These are phyloP conservation scores for Ctenopoma multispine DNA, from an alignment of 2,797 vertebrate genomes.

Conservation along the genomic window DNA sequence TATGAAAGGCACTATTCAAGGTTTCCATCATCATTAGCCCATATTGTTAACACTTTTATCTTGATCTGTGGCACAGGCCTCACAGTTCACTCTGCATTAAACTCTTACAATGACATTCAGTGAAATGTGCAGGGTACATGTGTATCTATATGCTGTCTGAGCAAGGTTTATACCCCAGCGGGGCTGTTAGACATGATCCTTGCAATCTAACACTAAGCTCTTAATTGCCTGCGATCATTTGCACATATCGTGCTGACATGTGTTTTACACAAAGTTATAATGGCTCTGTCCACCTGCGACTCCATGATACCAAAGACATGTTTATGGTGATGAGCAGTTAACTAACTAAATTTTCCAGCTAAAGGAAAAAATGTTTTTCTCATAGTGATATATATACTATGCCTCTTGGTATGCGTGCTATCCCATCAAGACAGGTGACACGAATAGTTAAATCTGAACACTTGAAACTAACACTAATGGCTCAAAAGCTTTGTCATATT, in stretches of 20 bases:
- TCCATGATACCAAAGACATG: slow-evolving; percentile 44
- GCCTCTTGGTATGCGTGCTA: slow-evolving; percentile 25
- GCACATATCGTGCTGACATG: slow-evolving; percentile 46
- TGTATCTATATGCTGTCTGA: slow-evolving; percentile 39
- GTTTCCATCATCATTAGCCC: background rate
- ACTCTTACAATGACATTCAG: slow-evolving; percentile 5
- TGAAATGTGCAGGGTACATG: slow-evolving; percentile 44
- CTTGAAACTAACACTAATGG: slow-evolving; percentile 59
- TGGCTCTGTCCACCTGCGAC: slow-evolving; percentile 44
- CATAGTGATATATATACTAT: slow-evolving; percentile 30
- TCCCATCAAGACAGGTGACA: slow-evolving; percentile 15
- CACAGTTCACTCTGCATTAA: slow-evolving; percentile 3
- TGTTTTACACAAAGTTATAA: slow-evolving; percentile 56
- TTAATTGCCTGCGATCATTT: slow-evolving; percentile 73
- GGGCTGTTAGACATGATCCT: slow-evolving; percentile 62
- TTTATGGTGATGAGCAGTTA: slow-evolving; percentile 54
- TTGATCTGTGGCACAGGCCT: slow-evolving; percentile 10
- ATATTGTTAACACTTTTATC: background rate
- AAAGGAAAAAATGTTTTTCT: slow-evolving; percentile 42
- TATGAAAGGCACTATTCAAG: background rate
- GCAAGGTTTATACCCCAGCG: slow-evolving; percentile 53
- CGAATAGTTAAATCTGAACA: slow-evolving; percentile 52
- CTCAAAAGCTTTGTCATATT: slow-evolving; percentile 41
- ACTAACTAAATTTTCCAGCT: slow-evolving; percentile 15
- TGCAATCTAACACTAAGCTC: slow-evolving; percentile 54